phyloP scores from a whole-genome alignment of 2,113 vertebrate species.

The Bagarius yarrelli region DNA sequence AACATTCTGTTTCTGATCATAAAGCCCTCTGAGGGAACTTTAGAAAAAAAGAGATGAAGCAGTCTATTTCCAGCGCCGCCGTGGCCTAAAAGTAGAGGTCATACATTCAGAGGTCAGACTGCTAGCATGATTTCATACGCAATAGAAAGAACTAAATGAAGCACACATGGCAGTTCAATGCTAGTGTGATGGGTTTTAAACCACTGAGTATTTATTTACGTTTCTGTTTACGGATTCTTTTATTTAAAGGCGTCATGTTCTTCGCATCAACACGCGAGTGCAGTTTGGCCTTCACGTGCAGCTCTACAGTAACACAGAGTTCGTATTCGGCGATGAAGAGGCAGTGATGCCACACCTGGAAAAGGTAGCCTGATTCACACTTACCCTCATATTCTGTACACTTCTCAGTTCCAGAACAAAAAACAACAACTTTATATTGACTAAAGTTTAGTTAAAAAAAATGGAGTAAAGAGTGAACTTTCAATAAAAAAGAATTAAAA shows the following conservation, averaged over 20 bases:
- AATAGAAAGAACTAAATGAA: background rate
- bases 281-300: conserved; percentile 77
- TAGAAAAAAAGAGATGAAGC: conserved; percentile 52
- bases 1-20: conserved; percentile 10
- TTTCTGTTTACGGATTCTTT: conserved; percentile 40
- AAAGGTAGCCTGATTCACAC: conserved; percentile 67
- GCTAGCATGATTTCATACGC: conserved; percentile 62
- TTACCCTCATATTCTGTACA: background rate
- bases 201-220: background rate
- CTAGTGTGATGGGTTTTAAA: background rate
- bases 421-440: background rate
- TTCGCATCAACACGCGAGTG: conserved; percentile 71
- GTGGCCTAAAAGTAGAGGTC: conserved; percentile 70
- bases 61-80: conserved; percentile 69
- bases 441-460: no score
- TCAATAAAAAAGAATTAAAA: no score
- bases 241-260: conserved; percentile 76
- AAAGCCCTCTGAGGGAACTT: conserved; percentile 23
- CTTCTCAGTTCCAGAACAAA: background rate
- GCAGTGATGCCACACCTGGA: conserved; percentile 75
- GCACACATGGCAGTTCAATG: background rate
- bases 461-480: no score
- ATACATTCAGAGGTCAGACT: conserved; percentile 70
- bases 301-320: conserved; percentile 78
- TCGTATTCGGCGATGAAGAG: conserved; percentile 86